Evolutionary conservation across 2,888 invertebrate genomes (phyloP).

Genomic region (Drosophila peninsularis): DNA sequence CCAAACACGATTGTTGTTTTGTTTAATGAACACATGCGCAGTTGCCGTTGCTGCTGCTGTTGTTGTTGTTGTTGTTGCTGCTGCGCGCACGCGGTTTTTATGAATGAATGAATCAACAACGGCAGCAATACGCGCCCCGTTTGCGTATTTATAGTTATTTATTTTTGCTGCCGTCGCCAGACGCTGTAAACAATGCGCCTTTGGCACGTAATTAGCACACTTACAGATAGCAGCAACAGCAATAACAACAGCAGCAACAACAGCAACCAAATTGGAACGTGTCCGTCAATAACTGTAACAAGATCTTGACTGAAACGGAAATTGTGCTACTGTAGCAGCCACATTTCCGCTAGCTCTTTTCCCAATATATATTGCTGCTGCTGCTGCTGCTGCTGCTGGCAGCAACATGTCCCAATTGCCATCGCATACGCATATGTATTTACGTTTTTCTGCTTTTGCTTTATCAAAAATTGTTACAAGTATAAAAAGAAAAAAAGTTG

Average conservation of each 20-base stretch:
- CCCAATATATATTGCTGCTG: conserved; percentile 23
- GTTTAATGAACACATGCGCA: conserved; percentile 59
- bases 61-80: conserved; percentile 43
- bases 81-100: conserved; percentile 65
- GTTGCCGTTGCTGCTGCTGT: conserved; percentile 43
- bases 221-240: conserved; percentile 55
- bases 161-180: conserved; percentile 63
- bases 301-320: conserved; percentile 67
- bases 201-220: conserved; percentile 78
- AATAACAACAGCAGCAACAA: conserved; percentile 31
- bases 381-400: not conserved
- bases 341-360: conserved; percentile 56
- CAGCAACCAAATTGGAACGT: conserved; percentile 66
- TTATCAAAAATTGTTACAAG: conserved; percentile 50
- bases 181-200: conserved; percentile 73
- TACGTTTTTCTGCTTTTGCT: conserved; percentile 15
- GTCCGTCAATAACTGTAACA: conserved; percentile 78
- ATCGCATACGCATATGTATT: conserved; percentile 28
- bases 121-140: conserved; percentile 45
- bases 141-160: conserved; percentile 69
- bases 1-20: conserved; percentile 44
- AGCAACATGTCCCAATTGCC: conserved; percentile 20
- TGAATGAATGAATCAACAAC: conserved; percentile 67
- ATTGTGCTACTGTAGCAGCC: conserved; percentile 41
- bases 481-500: conserved; percentile 57